Evolutionary conservation across 2,797 vertebrate genomes (phyloP).

Genomic region (Gastrophryne carolinensis): DNA sequence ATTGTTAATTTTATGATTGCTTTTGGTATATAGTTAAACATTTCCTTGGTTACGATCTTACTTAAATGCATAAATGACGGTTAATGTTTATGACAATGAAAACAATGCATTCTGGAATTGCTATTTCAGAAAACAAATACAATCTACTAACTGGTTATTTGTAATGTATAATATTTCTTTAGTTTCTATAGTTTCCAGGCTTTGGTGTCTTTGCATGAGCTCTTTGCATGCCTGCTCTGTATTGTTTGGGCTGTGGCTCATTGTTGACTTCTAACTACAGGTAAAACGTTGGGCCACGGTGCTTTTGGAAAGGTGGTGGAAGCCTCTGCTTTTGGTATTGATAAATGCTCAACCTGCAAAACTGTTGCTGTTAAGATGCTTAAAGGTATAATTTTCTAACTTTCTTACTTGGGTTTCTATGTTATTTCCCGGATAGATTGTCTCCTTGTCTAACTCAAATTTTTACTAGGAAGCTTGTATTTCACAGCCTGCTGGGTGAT

Average conservation of each 20-base stretch:
- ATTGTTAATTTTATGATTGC: too few species aligned
- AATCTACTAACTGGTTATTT: too few species aligned
- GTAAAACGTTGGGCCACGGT: constrained; percentile 92
- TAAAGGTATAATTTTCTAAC: constrained; percentile 80
- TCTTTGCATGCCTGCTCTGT: constrained; percentile 51
- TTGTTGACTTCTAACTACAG: constrained; percentile 69
- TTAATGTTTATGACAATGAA: neutral
- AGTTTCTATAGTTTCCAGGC: too few species aligned
- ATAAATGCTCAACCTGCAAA: constrained; percentile 95
- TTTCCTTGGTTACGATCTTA: too few species aligned
- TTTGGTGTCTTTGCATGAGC: constrained; percentile 32
- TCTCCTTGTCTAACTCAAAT: neutral
- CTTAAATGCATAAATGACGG: neutral
- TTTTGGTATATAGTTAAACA: too few species aligned
- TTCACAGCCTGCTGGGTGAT: neutral
- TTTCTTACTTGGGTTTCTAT: constrained; percentile 50
- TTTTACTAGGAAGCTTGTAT: neutral
- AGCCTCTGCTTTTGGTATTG: constrained; percentile 91
- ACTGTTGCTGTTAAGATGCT: constrained; percentile 97
- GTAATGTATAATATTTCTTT: too few species aligned
- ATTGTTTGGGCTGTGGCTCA: constrained; percentile 57
- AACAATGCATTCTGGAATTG: neutral
- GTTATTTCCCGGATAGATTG: neutral
- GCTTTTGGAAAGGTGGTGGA: constrained; percentile 96
- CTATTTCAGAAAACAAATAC: too few species aligned